Evolutionary conservation across 2,888 invertebrate species (phyloP).

Genomic region (Sinodicranocentrus sp.): DNA sequence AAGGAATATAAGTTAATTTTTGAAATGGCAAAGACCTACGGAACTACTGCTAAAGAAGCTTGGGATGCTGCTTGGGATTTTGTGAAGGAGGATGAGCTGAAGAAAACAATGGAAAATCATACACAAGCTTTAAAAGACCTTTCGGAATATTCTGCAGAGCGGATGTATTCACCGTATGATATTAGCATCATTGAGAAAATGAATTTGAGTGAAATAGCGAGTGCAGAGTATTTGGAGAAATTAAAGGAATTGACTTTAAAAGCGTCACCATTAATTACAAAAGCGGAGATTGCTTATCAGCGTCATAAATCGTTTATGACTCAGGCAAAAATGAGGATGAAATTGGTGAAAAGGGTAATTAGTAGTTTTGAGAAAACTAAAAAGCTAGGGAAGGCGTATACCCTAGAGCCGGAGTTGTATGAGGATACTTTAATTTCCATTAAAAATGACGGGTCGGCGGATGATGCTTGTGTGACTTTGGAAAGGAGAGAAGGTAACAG

Average conservation of each 20-base stretch:
- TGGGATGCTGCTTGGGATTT: constrained; percentile 16
- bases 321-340: constrained; percentile 11
- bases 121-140: neutral
- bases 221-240: neutral
- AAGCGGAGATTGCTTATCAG: constrained; percentile 22
- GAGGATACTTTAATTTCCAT: constrained; percentile 30
- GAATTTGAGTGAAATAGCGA: neutral
- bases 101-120: neutral
- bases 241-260: constrained; percentile 12
- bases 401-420: neutral
- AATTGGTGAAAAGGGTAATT: constrained; percentile 4
- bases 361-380: neutral
- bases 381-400: neutral
- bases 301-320: neutral
- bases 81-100: constrained; percentile 2
- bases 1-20: constrained; percentile 1
- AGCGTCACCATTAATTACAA: constrained; percentile 26
- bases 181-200: neutral
- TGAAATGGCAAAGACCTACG: constrained; percentile 20
- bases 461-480: constrained; percentile 27
- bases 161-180: constrained; percentile 16
- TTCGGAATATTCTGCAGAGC: neutral
- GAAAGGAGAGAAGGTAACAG: constrained; percentile 21
- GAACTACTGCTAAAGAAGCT: neutral
- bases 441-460: constrained; percentile 13